Percentiles rank a stretch among this genome's conserved stretches.
Conservation (phyloP, 2,888 invertebrate genomes). For the Helleia helle region DNA sequence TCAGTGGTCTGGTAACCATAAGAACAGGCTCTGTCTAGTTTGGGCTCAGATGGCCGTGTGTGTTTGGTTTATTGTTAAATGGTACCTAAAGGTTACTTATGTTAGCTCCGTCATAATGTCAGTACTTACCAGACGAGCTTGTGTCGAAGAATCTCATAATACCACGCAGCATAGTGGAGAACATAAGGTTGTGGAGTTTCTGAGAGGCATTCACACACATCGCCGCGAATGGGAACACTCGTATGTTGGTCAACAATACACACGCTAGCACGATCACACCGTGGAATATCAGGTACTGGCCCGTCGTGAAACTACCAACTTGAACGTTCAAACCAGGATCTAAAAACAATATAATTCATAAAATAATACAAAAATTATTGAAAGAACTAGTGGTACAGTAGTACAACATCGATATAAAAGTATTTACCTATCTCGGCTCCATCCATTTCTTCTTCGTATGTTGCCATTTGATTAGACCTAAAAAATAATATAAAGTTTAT, state of each 20-base stretch:
- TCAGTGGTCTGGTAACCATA: no score
- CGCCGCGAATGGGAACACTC: constrained; percentile 78
- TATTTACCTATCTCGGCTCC: constrained; percentile 40
- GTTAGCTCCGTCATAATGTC: no score
- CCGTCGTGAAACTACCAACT: constrained; percentile 52
- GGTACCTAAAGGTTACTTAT: no score
- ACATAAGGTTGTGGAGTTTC: constrained; percentile 81
- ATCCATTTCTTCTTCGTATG: constrained; percentile 38
- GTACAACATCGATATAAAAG: no score
- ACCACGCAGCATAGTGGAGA: constrained; percentile 66
- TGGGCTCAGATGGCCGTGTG: no score
- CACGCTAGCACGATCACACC: constrained; percentile 63
- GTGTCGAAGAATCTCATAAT: constrained; percentile 84
- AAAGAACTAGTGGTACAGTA: no score
- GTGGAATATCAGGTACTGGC: constrained; percentile 76
- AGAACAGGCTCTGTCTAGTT: no score
- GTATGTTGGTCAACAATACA: constrained; percentile 71
- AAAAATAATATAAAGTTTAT: no score
- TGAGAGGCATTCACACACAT: constrained; percentile 78
- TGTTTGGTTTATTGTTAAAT: no score
- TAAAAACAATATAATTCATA: constrained; percentile 44
- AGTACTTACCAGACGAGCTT: constrained; percentile 77
- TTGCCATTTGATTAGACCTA: constrained; percentile 60
- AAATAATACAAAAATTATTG: no score
- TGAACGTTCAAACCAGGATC: constrained; percentile 47